phyloP scores from a whole-genome alignment of 1,140 invertebrate species.

The Probaryconus sp. region DNA sequence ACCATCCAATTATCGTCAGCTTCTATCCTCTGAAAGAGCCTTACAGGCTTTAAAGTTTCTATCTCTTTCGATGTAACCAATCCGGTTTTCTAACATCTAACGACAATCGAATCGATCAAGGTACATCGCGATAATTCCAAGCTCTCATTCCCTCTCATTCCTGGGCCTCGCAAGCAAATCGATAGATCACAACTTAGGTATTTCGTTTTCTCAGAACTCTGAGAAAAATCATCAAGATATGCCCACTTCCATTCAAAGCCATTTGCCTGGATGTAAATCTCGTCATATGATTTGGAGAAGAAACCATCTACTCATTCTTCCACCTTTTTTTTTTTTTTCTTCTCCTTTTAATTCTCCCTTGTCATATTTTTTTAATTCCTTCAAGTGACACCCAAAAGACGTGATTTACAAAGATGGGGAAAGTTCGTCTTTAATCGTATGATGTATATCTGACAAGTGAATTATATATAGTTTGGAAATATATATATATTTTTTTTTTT shows the following conservation, averaged over 20 bases:
- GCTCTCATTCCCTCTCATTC: conserved; percentile 20
- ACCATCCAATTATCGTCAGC: conserved; percentile 58
- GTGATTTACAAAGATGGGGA: conserved; percentile 54
- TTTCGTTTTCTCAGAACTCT: conserved; percentile 60
- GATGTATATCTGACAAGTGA: conserved; percentile 61
- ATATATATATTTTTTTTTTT: conserved; percentile 22
- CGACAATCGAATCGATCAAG: conserved; percentile 77
- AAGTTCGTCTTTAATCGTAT: conserved; percentile 50
- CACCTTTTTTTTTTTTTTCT: not conserved
- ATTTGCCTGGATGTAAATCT: conserved; percentile 53
- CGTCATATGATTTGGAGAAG: conserved; percentile 46
- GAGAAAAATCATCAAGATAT: conserved; percentile 58
- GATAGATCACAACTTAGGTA: conserved; percentile 62
- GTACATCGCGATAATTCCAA: conserved; percentile 74
- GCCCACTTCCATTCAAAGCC: conserved; percentile 41
- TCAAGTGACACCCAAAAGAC: conserved; percentile 37
- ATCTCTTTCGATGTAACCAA: conserved; percentile 52
- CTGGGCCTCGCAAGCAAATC: conserved; percentile 26
- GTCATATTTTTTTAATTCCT: conserved; percentile 51
- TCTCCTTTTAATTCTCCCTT: conserved; percentile 20
- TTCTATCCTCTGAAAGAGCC: conserved; percentile 29
- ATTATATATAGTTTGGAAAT: conserved; percentile 55
- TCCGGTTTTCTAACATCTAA: conserved; percentile 74
- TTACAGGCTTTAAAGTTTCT: conserved; percentile 19
- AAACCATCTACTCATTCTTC: not conserved